Conservation (phyloP, 2,113 vertebrate genomes). For the Gopherus flavomarginatus region DNA sequence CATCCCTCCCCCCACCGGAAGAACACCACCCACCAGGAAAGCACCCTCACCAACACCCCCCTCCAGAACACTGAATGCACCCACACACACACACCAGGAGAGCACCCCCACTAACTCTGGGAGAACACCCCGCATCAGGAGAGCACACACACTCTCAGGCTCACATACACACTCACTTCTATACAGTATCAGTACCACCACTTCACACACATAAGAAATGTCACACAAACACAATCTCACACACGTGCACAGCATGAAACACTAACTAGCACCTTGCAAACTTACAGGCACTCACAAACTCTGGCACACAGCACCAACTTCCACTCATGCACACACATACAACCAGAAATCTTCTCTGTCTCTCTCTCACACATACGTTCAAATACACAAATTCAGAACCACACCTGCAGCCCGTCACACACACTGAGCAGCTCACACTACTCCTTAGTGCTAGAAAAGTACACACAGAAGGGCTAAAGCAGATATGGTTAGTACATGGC, state of each 20-base stretch:
- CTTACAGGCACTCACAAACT: not conserved
- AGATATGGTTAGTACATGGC: not conserved
- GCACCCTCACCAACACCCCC: too few species aligned
- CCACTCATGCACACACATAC: not conserved
- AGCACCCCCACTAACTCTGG: too few species aligned
- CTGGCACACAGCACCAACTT: not conserved
- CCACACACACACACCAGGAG: too few species aligned
- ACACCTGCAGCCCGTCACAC: too few species aligned
- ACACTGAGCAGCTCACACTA: not conserved
- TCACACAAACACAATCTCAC: not conserved
- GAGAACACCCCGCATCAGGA: too few species aligned
- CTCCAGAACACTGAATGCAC: too few species aligned
- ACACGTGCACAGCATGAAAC: not conserved
- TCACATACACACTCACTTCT: not conserved
- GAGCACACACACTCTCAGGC: too few species aligned
- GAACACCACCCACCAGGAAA: too few species aligned
- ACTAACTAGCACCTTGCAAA: not conserved
- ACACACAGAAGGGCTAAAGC: not conserved
- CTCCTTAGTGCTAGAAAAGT: not conserved
- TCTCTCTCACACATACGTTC: not conserved
- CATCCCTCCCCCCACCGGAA: too few species aligned
- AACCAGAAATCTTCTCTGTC: not conserved
- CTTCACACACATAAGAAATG: too few species aligned
- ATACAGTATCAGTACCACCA: too few species aligned
- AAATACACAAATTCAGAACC: not conserved